Evolutionary conservation across 2,113 vertebrate genomes (phyloP), one percentile per base, ranked within the genome.

Genomic region (Petromus typicus): DNA sequence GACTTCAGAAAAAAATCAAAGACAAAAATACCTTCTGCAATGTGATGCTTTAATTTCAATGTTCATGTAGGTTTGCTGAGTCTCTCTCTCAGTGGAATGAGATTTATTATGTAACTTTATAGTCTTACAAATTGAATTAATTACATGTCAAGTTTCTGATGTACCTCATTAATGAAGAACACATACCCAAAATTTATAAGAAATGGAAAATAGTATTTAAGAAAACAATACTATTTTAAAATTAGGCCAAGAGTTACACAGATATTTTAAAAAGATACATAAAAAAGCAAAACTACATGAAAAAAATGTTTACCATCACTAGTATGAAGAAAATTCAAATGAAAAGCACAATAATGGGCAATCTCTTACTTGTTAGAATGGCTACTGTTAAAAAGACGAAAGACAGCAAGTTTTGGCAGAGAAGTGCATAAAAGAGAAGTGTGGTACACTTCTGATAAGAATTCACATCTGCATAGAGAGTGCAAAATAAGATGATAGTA

Each of bases 91-190:
- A 51, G 17, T 27, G 23, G 37, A 43, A 45, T 37, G 22, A 63
- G 27, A 86, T 83, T 86, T 81, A 89, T 67, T 56, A 71, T 34
- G 12, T 91, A 51, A 91, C 14, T 57, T 86, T 76, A 89, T 82
- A 17, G 43, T 51, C 54, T 82, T 27, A 71, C 5, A 69, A 95
- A 79, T 10, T 90, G 69, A 80, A 59, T 57, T 95, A 78, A 90
- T 34, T 91, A 75, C 37, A n/a, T 37, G 5, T 86, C 71, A 75
- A 75, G 13, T 75, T 75, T 82, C 57, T 89, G 54, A 82, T 67
- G 22, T 51, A 32, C 79, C 64, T 96, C 64, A 48, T 61, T 91
- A 80, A 66, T 66, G 56, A 90, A 11, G 25, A n/a, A 17, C 11
- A 40, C 17, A 23, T 32, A 80, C 32, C 18, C 61, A 80, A 51